These are phyloP conservation scores for Synanthedon myopaeformis DNA, from an alignment of 2,888 invertebrate species.

Conservation along the genomic window DNA sequence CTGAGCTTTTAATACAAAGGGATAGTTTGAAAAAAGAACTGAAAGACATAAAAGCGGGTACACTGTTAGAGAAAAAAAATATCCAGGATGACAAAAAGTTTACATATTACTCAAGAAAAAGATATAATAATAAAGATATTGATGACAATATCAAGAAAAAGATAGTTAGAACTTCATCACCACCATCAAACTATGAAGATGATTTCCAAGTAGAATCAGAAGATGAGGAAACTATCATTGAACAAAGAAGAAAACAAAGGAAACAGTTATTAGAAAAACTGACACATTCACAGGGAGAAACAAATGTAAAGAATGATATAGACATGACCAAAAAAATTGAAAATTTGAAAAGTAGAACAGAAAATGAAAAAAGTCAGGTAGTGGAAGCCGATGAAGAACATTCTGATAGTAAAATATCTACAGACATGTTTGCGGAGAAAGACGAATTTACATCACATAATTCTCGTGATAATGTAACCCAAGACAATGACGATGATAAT, in stretches of 20 bases:
- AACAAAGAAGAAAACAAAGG: slow-evolving; percentile 85
- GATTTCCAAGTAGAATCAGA: slow-evolving; percentile 76
- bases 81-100: slow-evolving; percentile 17
- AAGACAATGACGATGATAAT: slow-evolving; percentile 70
- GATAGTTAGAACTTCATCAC: slow-evolving; percentile 23
- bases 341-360: slow-evolving; percentile 4
- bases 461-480: slow-evolving; percentile 21
- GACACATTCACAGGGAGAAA: slow-evolving; percentile 13
- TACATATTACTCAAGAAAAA: slow-evolving; percentile 11
- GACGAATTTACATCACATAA: slow-evolving; percentile 83
- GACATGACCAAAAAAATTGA: slow-evolving; percentile 8
- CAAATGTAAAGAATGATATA: slow-evolving; percentile 11
- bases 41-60: slow-evolving; percentile 28
- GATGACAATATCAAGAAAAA: slow-evolving; percentile 9
- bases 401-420: slow-evolving; percentile 56
- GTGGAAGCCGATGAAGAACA: slow-evolving; percentile 30
- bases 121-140: slow-evolving; percentile 9
- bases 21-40: slow-evolving; percentile 43
- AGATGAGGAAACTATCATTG: slow-evolving; percentile 93
- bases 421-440: slow-evolving; percentile 94
- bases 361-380: slow-evolving; percentile 12
- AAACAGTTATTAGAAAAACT: slow-evolving; percentile 82
- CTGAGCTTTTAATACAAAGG: slow-evolving; percentile 46
- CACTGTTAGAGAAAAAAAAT: slow-evolving; percentile 21
- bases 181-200: slow-evolving; percentile 71